Evolutionary conservation across 2,797 vertebrate genomes (phyloP).

Genomic region (Hypotaenidia okinawae): DNA sequence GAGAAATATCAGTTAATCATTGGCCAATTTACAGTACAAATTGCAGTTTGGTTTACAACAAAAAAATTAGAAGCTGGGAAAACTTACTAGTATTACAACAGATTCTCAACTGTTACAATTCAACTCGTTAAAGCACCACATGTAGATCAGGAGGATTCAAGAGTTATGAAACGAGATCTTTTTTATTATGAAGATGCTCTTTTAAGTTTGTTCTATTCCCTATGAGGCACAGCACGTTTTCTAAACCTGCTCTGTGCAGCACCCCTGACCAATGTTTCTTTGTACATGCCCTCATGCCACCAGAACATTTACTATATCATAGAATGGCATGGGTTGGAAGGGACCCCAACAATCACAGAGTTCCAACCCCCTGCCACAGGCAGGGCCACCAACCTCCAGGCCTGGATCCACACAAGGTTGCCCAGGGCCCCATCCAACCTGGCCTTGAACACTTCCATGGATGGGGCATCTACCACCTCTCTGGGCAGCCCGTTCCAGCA

Average conservation of each 20-base stretch:
- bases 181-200: not conserved
- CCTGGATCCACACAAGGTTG: too few species aligned
- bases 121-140: not conserved
- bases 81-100: not conserved
- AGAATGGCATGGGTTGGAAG: too few species aligned
- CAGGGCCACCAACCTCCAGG: too few species aligned
- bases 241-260: not conserved
- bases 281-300: not conserved
- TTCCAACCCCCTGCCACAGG: too few species aligned
- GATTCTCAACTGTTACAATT: not conserved
- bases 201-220: not conserved
- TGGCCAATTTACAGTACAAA: not conserved
- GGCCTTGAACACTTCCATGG: too few species aligned
- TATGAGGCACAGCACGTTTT: not conserved
- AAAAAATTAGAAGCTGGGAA: not conserved
- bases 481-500: too few species aligned
- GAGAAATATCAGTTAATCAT: not conserved
- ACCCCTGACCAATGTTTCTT: not conserved
- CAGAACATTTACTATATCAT: not conserved
- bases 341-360: too few species aligned
- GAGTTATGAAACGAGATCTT: not conserved
- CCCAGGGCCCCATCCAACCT: too few species aligned
- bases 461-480: too few species aligned
- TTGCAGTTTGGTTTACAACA: not conserved
- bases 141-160: fast-evolving